Percentiles rank a stretch among this genome's conserved stretches.
phyloP scores from a whole-genome alignment of 2,888 invertebrate species.

The Drosophila prostipennis region DNA sequence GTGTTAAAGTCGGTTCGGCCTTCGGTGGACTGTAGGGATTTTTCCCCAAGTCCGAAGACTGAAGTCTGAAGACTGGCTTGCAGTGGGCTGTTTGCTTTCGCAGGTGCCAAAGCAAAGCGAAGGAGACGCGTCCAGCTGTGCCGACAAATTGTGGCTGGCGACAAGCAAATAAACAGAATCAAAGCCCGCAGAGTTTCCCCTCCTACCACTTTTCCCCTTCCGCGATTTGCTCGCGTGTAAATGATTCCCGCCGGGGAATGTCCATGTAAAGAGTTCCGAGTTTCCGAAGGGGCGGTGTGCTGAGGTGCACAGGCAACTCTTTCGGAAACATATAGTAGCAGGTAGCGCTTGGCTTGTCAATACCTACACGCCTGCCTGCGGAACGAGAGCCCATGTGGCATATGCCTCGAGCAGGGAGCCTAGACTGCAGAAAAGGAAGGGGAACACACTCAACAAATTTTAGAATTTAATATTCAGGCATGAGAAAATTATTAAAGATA shows the following conservation, averaged over 20 bases:
- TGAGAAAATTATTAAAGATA: neutral
- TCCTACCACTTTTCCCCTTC: neutral
- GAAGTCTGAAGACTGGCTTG: neutral
- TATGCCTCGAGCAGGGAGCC: slow-evolving; percentile 27
- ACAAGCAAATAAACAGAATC: slow-evolving; percentile 81
- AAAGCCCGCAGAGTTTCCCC: slow-evolving; percentile 48
- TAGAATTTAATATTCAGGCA: neutral
- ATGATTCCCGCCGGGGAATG: slow-evolving; percentile 71
- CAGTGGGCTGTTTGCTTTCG: slow-evolving; percentile 36
- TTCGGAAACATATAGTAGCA: slow-evolving; percentile 38
- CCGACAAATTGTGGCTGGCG: slow-evolving; percentile 76
- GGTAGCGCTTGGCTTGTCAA: slow-evolving; percentile 62
- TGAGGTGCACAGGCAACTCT: slow-evolving; percentile 10
- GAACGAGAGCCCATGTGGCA: slow-evolving; percentile 17
- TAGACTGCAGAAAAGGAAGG: neutral
- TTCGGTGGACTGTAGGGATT: slow-evolving; percentile 23
- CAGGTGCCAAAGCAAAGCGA: slow-evolving; percentile 67
- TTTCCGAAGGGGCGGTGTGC: slow-evolving; percentile 2
- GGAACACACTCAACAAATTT: neutral
- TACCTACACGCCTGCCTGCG: slow-evolving; percentile 75
- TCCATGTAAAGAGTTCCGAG: slow-evolving; percentile 52
- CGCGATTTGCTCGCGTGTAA: slow-evolving; percentile 70
- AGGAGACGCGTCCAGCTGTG: slow-evolving; percentile 71
- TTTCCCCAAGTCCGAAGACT: slow-evolving; percentile 4
- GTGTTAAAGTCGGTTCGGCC: slow-evolving; percentile 52